A percentile compares a stretch with the other conserved stretches of the same genome.
Conservation (phyloP, 2,888 invertebrate genomes). For the Ectemnius cavifrons region DNA sequence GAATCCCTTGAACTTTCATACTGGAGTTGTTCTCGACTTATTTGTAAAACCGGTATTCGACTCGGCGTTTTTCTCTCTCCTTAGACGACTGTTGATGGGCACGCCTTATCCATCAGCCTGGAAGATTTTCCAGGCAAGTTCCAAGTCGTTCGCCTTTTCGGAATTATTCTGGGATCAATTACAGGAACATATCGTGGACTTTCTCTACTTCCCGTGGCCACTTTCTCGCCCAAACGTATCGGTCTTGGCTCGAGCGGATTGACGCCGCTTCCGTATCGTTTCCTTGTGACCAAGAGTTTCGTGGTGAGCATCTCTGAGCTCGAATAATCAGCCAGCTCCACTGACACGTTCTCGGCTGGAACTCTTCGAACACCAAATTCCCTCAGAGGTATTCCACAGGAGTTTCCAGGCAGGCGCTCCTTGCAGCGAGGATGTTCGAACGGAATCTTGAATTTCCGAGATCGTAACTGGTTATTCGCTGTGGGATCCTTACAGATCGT, state of each 20-base stretch:
- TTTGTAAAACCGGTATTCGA: conserved; percentile 43
- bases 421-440: not conserved
- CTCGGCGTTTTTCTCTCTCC: conserved; percentile 5
- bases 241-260: conserved; percentile 24
- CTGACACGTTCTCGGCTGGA: not conserved
- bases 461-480: not conserved
- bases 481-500: not conserved
- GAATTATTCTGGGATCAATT: conserved; percentile 35
- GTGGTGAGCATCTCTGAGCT: conserved; percentile 2
- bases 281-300: conserved; percentile 26
- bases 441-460: not conserved
- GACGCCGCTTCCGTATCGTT: conserved; percentile 38
- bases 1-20: conserved; percentile 3
- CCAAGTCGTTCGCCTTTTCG: conserved; percentile 26
- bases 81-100: not conserved
- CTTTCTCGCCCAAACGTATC: conserved; percentile 27
- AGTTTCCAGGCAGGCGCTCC: not conserved
- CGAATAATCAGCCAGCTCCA: not conserved
- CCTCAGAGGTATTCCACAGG: conserved; percentile 12
- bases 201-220: conserved; percentile 21
- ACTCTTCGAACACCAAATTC: conserved; percentile 9
- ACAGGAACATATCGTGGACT: conserved; percentile 41
- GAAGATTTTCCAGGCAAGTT: conserved; percentile 23
- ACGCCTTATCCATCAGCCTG: conserved; percentile 17
- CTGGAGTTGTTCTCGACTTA: not conserved